Evolutionary conservation across 2,797 vertebrate genomes (phyloP).

Genomic region (Paguma larvata): DNA sequence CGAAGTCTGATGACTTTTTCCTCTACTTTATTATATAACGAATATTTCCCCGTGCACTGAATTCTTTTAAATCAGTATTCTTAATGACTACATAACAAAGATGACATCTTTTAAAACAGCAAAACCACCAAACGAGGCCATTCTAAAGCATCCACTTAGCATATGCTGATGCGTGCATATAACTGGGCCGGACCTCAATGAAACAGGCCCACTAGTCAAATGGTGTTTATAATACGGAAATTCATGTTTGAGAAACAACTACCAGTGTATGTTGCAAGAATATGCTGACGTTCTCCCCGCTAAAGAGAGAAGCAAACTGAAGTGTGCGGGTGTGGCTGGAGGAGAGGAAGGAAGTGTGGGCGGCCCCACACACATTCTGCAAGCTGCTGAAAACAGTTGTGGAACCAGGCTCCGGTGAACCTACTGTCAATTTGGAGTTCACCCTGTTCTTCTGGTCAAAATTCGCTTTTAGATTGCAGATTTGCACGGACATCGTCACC

Average conservation of each 20-base stretch:
- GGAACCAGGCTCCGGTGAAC: conserved; percentile 49
- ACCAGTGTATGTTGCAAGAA: not conserved
- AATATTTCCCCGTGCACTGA: not conserved
- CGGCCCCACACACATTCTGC: conserved; percentile 49
- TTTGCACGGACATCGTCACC: not conserved
- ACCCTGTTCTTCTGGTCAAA: conserved; percentile 13
- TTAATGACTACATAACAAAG: not conserved
- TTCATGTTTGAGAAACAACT: not conserved
- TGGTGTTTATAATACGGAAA: not conserved
- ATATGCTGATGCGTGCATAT: not conserved
- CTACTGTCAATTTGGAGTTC: conserved; percentile 3
- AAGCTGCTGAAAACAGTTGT: conserved; percentile 75
- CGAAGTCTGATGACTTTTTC: not conserved
- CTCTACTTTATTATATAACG: not conserved
- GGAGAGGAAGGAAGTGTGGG: conserved; percentile 82
- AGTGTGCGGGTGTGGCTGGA: conserved; percentile 63
- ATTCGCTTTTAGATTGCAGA: not conserved
- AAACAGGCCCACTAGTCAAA: not conserved
- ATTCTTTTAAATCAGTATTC: not conserved
- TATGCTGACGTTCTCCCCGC: not conserved
- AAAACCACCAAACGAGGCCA: not conserved
- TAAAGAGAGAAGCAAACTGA: not conserved
- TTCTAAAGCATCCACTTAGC: not conserved
- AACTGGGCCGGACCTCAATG: not conserved
- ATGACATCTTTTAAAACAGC: conserved; percentile 14